Evolutionary conservation across 2,113 vertebrate species (phyloP).

Genomic region (Sigmodon hispidus): DNA sequence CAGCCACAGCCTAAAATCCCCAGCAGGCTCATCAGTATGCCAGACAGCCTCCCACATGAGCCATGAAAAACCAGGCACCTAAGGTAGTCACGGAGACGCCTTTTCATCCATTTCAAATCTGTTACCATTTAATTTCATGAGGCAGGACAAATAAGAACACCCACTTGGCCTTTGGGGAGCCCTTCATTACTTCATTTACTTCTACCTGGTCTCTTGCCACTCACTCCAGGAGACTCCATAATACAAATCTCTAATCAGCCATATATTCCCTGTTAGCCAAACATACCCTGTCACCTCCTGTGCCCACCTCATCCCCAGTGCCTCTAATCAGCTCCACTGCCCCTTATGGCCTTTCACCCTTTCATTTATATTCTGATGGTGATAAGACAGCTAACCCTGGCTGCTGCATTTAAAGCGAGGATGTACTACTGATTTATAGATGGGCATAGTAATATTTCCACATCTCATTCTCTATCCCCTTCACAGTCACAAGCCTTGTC

Average conservation of each 20-base stretch:
- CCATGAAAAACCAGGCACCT: not conserved
- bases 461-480: not conserved
- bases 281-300: not conserved
- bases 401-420: slow-evolving; percentile 7
- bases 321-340: slow-evolving; percentile 51
- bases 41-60: slow-evolving; percentile 17
- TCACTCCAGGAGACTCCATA: not conserved
- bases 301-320: not conserved
- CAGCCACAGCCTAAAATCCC: not conserved
- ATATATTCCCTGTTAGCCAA: not conserved
- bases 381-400: not conserved
- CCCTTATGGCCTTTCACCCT: slow-evolving; percentile 58
- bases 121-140: slow-evolving; percentile 61
- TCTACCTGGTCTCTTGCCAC: not conserved
- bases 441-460: slow-evolving; percentile 3
- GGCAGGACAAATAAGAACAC: slow-evolving; percentile 38
- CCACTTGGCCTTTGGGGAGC: slow-evolving; percentile 54
- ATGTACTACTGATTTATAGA: slow-evolving; percentile 39
- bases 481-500: not conserved
- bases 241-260: not conserved
- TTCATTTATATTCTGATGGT: not conserved
- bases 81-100: not conserved
- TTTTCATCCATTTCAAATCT: slow-evolving; percentile 32
- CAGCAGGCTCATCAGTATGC: slow-evolving; percentile 38
- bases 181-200: slow-evolving; percentile 28